Conservation (phyloP, 2,888 invertebrate species). For the Dicycla oo region DNA sequence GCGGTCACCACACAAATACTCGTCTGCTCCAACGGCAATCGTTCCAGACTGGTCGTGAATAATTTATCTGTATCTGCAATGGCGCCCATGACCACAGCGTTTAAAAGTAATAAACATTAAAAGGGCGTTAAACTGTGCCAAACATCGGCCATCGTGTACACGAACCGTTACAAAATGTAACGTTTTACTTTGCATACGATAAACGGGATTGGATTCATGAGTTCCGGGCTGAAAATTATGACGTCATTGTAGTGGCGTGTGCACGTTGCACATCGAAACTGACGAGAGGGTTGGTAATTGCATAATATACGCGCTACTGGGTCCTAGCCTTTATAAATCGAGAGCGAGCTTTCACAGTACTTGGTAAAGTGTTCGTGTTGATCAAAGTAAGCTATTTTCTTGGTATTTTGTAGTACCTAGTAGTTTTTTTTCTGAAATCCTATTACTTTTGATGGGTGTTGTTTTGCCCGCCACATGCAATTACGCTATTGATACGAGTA, state of each 20-base stretch:
- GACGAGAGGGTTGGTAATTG: conserved; percentile 62
- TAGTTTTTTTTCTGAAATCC: conserved; percentile 8
- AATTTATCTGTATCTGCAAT: conserved; percentile 9
- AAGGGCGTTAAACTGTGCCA: conserved; percentile 32
- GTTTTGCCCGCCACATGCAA: neutral
- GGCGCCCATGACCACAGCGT: neutral
- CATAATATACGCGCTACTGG: conserved; percentile 57
- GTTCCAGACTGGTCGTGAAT: neutral
- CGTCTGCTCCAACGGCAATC: neutral
- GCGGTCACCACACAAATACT: neutral
- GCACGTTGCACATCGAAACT: conserved; percentile 56
- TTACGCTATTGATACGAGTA: neutral
- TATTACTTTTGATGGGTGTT: neutral
- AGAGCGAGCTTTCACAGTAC: conserved; percentile 33
- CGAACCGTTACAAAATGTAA: conserved; percentile 56
- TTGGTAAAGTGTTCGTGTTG: conserved; percentile 31
- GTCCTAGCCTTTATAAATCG: conserved; percentile 43
- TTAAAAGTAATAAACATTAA: conserved; percentile 42
- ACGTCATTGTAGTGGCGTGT: conserved; percentile 62
- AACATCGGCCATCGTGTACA: conserved; percentile 48
- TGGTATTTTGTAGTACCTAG: conserved; percentile 21
- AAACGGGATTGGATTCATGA: conserved; percentile 56
- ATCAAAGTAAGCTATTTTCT: conserved; percentile 30
- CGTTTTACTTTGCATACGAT: conserved; percentile 61
- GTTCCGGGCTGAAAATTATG: conserved; percentile 62